Evolutionary conservation across 1,140 invertebrate species (phyloP), one percentile per base, ranked within the genome.

Genomic region (Drosophila pandora): DNA sequence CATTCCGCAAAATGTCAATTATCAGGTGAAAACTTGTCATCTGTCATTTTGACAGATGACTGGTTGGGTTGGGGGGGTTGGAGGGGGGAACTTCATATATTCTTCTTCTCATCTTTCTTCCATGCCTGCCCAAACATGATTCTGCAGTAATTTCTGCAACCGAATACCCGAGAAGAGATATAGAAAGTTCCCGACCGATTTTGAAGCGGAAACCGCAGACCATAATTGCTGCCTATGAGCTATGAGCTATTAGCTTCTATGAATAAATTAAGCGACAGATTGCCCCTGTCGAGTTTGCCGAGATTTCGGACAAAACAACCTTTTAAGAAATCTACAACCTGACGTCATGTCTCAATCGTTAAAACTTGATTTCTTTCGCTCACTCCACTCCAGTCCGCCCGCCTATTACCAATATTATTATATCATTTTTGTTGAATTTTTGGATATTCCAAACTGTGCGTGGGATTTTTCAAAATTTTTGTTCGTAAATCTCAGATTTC

Each of bases 301-400:
- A 45, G 52, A 59, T 28, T 45, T 59, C 45, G 57, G 41, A 43
- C 41, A 21, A 13, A 43, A 43, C 13, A 17, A 43, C 41, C 17
- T 17, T n/a, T 17, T 7, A 43, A 43, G 17, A 43, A 13, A 59
- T 69, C 69, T 54, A 63, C 67, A 58, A 72, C 58, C 80, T 84
- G 80, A 84, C 80, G 80, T 84, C 80, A 84, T 37, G 34, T 37
- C 34, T n/a, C 6, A 79, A 76, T 34, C 47, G 39, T 10, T 57
- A 76, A 83, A 81, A 83, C 75, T 62, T 68, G 69, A 67, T 74
- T 65, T 58, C 63, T 60, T 60, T 73, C 53, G 22, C 34, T 17
- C 58, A 32, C 21, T 25, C 49, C 17, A 59, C 62, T 48, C 45
- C 23, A 30, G 17, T 17, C 17, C 17, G 17, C 17, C 17, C 17